Evolutionary conservation across 2,113 vertebrate genomes (phyloP).

Genomic region (Excalfactoria chinensis): DNA sequence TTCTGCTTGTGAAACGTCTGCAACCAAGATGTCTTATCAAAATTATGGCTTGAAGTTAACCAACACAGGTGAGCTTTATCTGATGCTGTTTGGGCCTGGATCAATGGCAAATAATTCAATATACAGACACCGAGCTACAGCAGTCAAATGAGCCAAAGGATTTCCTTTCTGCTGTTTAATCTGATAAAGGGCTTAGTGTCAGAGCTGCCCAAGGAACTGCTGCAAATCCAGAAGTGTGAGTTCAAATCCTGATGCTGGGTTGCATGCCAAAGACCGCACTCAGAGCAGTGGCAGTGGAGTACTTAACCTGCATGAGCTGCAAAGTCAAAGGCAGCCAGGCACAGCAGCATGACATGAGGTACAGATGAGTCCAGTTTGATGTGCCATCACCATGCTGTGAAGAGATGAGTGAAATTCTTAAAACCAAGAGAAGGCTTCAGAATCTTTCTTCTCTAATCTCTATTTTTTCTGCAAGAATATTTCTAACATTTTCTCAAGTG

Average conservation of each 20-base stretch:
- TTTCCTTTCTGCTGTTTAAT: neutral
- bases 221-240: neutral
- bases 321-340: neutral
- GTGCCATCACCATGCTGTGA: neutral
- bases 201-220: neutral
- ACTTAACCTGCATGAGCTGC: neutral
- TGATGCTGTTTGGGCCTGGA: neutral
- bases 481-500: neutral
- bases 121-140: neutral
- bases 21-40: neutral
- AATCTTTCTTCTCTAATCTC: neutral
- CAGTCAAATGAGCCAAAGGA: neutral
- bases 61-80: neutral
- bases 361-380: neutral
- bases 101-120: neutral
- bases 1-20: neutral
- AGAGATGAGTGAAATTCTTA: neutral
- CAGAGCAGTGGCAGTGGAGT: neutral
- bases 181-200: conserved; percentile 5
- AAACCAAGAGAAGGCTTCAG: neutral
- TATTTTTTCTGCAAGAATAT: neutral
- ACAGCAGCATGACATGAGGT: neutral
- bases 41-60: neutral
- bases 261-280: neutral
- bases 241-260: neutral